A percentile compares a stretch with the other conserved stretches of the same genome.
phyloP scores from a whole-genome alignment of 1,140 invertebrate species.

The Bombyx mandarina region DNA sequence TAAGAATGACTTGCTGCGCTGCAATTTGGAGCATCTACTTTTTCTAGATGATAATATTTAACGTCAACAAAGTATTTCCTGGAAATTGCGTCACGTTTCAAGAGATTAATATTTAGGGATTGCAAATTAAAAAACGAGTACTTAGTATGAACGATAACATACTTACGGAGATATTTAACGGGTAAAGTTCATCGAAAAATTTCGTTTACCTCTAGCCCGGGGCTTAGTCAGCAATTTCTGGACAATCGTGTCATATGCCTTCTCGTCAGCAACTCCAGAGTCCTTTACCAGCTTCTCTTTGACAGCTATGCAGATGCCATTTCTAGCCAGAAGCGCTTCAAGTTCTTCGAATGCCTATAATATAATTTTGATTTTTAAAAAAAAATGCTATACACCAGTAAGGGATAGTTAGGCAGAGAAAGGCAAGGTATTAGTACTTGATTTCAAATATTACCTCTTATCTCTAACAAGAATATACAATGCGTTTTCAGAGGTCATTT shows the following conservation, averaged over 20 bases:
- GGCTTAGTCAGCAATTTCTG: slow-evolving; percentile 85
- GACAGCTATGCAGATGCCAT: slow-evolving; percentile 92
- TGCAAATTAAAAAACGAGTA: no score
- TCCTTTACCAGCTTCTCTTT: slow-evolving; percentile 96
- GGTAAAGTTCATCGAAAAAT: no score
- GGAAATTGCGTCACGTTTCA: no score
- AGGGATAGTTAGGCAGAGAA: background rate
- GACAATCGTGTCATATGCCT: slow-evolving; percentile 90
- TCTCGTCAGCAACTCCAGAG: slow-evolving; percentile 91
- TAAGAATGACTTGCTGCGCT: no score
- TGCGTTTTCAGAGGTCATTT: no score
- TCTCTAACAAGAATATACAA: background rate
- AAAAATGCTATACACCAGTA: background rate
- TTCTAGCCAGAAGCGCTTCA: slow-evolving; percentile 83
- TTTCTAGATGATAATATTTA: no score
- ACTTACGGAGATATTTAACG: no score
- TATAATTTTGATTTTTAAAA: background rate
- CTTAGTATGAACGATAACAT: no score
- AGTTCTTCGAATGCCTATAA: slow-evolving; percentile 92
- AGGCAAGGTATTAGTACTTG: background rate
- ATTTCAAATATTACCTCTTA: no score
- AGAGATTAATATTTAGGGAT: no score
- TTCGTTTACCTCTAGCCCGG: slow-evolving; percentile 84
- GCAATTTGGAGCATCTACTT: no score
- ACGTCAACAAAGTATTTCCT: no score